phyloP scores from a whole-genome alignment of 2,888 invertebrate species.

The Bellardia bayeri region DNA sequence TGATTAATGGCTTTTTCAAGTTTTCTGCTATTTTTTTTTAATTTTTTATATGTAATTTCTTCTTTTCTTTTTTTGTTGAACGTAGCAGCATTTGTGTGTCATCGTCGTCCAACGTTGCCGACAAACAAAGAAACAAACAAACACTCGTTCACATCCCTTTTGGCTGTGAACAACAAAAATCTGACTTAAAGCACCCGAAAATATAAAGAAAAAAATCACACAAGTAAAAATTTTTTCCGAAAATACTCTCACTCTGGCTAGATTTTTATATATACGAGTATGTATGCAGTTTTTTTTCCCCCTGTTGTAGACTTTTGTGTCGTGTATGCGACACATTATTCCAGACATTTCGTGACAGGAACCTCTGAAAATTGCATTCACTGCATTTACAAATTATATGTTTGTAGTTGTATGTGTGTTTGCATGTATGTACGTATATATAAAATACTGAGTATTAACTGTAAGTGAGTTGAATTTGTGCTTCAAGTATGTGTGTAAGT shows the following conservation, averaged over 20 bases:
- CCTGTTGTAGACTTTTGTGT: constrained; percentile 63
- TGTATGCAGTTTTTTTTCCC: constrained; percentile 25
- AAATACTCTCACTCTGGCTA: constrained; percentile 65
- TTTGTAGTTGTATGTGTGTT: constrained; percentile 15
- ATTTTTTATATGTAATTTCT: neutral
- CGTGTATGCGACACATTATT: constrained; percentile 73
- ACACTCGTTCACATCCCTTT: constrained; percentile 51
- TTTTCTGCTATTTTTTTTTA: constrained; percentile 24
- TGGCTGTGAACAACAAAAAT: constrained; percentile 55
- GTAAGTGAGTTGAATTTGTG: neutral
- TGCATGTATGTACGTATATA: neutral
- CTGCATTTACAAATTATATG: constrained; percentile 67
- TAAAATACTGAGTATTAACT: neutral
- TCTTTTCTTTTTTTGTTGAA: neutral
- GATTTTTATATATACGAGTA: constrained; percentile 25
- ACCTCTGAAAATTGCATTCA: constrained; percentile 73
- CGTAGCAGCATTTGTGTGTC: constrained; percentile 69
- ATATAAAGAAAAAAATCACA: constrained; percentile 14
- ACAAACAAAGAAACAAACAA: constrained; percentile 39
- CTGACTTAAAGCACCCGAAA: constrained; percentile 65
- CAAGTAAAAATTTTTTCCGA: constrained; percentile 44
- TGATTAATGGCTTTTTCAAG: constrained; percentile 79
- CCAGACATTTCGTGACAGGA: constrained; percentile 74
- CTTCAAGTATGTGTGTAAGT: neutral
- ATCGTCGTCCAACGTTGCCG: constrained; percentile 8